These are phyloP conservation scores for Calosoma granatense DNA, from an alignment of 1,140 invertebrate species.

Conservation along the genomic window DNA sequence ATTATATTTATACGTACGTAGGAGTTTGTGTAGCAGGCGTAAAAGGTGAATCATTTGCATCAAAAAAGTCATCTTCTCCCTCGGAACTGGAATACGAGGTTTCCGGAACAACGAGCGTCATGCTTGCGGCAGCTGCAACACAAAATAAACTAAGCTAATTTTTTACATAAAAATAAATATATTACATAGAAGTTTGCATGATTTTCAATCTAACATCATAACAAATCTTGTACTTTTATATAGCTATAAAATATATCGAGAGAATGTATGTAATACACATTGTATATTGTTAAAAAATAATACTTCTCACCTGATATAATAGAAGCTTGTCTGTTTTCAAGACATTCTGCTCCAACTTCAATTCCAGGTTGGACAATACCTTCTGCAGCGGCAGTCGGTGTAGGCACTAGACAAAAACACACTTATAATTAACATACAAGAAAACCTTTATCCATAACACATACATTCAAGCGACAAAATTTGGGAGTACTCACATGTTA, in stretches of 20 bases:
- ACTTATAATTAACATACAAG: too few relatives aligned
- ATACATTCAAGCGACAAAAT: neutral
- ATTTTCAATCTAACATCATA: too few relatives aligned
- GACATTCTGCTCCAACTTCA: conserved; percentile 12
- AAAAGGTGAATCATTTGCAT: conserved; percentile 75
- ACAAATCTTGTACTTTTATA: too few relatives aligned
- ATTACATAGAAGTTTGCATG: too few relatives aligned
- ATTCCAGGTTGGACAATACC: neutral
- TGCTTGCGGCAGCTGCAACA: conserved; percentile 34
- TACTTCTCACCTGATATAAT: neutral
- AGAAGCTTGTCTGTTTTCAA: conserved; percentile 1
- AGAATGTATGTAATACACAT: too few relatives aligned
- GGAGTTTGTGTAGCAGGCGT: conserved; percentile 35
- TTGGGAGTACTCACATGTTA: neutral
- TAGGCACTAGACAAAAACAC: too few relatives aligned
- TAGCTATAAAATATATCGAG: too few relatives aligned
- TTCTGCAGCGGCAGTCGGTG: neutral
- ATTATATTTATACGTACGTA: conserved; percentile 37
- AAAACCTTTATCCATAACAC: too few relatives aligned
- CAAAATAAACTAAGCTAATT: conserved; percentile 14
- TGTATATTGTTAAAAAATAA: neutral
- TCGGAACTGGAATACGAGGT: conserved; percentile 94
- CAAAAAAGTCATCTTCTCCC: conserved; percentile 93
- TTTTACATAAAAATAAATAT: conserved; percentile 9
- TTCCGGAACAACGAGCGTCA: conserved; percentile 63